Base-by-base conservation (phyloP, 2,113 vertebrate species). In the Xyliphius kryptos region DNA sequence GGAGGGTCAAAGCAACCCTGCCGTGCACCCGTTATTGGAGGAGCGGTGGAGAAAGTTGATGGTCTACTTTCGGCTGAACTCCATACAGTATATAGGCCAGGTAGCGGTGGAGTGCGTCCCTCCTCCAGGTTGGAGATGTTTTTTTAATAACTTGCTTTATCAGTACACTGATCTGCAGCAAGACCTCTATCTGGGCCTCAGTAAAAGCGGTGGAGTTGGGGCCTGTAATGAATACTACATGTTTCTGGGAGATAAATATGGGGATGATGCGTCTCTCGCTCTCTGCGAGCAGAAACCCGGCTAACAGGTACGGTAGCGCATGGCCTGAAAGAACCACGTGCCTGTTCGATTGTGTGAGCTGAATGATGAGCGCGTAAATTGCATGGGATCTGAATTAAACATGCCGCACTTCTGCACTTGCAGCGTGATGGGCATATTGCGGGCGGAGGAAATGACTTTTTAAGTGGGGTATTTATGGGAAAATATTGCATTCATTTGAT, bases 381-480 rank as follows among this genome's bases (percentile, higher is more conserved):
- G 68, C 76, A 60, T 41, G 0, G 22, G 32, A 67, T 76, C 69
- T 84, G 82, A 83, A 86, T 85, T 86, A 86, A 86, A 87, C 78
- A 85, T 85, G 80, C 68, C 75, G 68, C 79, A 76, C 71, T 54
- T 79, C 61, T 43, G 61, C 68, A 80, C 80, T 76, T 64, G 68
- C 69, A 80, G 82, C 68, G 5, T 76, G 79, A 83, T 78, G 74
- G 83, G 81, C 81, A 70, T 77, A 83, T 80, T 80, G 78, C 63
- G 67, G 74, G 50, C 66, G 47, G 63, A 67, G 77, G 77, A 83
- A 85, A 88, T 85, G 72, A 74, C 73, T 77, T 86, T 86, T 86
- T 83, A 85, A 89, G 80, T 83, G 80, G 78, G 73, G 80, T 84
- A 82, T 87, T 86, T 83, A 84, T 84, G 78, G 77, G 44, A 80